Base-by-base conservation (phyloP, 1,140 invertebrate species). In the Drosophila triauraria region DNA sequence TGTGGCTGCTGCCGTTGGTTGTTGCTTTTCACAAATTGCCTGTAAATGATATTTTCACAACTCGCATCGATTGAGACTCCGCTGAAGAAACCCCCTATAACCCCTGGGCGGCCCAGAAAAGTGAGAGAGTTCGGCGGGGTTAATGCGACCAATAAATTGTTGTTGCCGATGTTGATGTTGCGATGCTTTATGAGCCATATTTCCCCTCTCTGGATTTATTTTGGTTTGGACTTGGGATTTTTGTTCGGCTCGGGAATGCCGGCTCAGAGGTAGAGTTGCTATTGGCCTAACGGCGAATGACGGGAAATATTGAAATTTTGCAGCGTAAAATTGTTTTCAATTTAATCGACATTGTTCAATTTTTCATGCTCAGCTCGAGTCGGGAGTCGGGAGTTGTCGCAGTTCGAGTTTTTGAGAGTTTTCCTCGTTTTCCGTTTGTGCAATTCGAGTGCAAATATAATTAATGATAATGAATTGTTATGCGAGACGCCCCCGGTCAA, bases 381-480 rank as follows among this genome's bases (percentile, higher is more conserved):
- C 32, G 9, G 51, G 7, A 38, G 61, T 64, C 54, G 53, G 38
- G 40, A 60, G 54, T 44, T 17, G 53, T 56, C 53, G 51, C 32
- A 23, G 53, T 56, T 40, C 25, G 53, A 56, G 57, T 40, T 8
- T 25, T 25, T 20, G 13, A 3, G 13, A 42, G 23, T 47, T 58
- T 74, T n/a, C 43, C 56, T 48, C 46, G 32, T 27, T 62, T 62
- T 38, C 20, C 58, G 43, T 67, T 63, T 38, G 12, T 67, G 59
- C 64, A 56, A 54, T 40, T 56, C 32, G 78, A 85, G 78, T 90
- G 85, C 84, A 87, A 88, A 80, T 88, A 90, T 88, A 87, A 88
- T 87, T 87, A 88, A 88, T 87, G 85, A 87, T 88, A 87, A 87
- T 88, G 84, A 88, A 88, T 88, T 87, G 83, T 90, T 90, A 84